Evolutionary conservation across 2,888 invertebrate species (phyloP).

Genomic region (Oasisia sp.): DNA sequence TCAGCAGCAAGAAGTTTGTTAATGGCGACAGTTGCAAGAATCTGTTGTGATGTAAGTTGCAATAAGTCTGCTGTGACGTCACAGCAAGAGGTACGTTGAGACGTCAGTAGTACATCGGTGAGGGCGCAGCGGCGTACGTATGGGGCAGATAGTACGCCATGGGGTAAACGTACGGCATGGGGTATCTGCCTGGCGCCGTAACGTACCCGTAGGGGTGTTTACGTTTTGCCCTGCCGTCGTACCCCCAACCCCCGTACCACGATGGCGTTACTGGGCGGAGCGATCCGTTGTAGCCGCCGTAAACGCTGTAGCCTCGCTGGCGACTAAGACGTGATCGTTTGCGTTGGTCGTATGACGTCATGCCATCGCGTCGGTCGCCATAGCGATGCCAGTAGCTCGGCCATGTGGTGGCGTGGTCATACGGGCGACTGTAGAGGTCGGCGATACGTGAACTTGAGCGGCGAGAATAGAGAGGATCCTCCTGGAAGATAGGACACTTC

Average conservation of each 20-base stretch:
- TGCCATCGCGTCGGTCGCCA: neutral
- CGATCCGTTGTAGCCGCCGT: neutral
- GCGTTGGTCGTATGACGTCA: conserved; percentile 1
- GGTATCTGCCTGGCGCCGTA: neutral
- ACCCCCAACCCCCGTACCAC: conserved; percentile 10
- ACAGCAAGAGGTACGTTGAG: neutral
- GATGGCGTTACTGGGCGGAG: neutral
- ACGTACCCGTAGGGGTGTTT: neutral
- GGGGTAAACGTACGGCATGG: neutral
- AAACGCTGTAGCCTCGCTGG: neutral
- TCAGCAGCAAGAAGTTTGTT: too few relatives aligned
- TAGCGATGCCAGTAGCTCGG: conserved; percentile 3
- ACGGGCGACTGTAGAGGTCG: neutral
- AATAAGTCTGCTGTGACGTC: too few relatives aligned
- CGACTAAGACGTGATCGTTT: neutral
- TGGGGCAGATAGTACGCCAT: neutral
- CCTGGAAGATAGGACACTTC: neutral
- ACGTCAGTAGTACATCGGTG: neutral
- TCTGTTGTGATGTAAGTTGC: too few relatives aligned
- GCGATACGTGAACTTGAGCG: neutral
- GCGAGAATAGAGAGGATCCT: neutral
- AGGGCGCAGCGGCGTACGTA: neutral
- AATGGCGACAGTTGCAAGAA: too few relatives aligned
- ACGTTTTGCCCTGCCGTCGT: neutral
- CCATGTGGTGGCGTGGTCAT: neutral